Evolutionary conservation across 2,888 invertebrate species (phyloP).

Genomic region (Artemia sp.): DNA sequence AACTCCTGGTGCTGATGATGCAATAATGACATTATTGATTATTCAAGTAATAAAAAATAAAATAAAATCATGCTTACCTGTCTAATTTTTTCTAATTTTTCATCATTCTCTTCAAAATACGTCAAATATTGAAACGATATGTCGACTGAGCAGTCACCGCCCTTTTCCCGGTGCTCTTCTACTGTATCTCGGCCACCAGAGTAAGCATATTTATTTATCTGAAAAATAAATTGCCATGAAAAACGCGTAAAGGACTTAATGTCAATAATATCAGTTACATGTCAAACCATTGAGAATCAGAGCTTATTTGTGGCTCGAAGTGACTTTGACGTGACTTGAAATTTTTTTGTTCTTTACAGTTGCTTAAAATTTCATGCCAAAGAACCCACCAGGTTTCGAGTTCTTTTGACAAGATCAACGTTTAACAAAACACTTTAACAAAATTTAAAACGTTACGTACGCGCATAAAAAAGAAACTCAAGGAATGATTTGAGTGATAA

Average conservation of each 20-base stretch:
- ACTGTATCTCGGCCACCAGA: slow-evolving; percentile 85
- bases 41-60: background rate
- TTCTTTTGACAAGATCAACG: too few relatives aligned
- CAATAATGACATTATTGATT: too few relatives aligned
- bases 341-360: background rate
- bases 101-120: slow-evolving; percentile 90
- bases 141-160: slow-evolving; percentile 92
- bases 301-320: background rate
- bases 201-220: slow-evolving; percentile 87
- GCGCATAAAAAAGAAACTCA: too few relatives aligned
- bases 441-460: too few relatives aligned
- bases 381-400: too few relatives aligned
- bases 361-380: too few relatives aligned
- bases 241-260: slow-evolving; percentile 12
- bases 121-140: slow-evolving; percentile 82
- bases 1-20: too few relatives aligned
- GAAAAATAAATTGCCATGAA: slow-evolving; percentile 25
- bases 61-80: slow-evolving; percentile 34
- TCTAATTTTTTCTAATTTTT: slow-evolving; percentile 53
- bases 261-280: background rate
- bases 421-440: too few relatives aligned
- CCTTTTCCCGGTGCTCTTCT: slow-evolving; percentile 73
- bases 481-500: too few relatives aligned
- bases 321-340: background rate
- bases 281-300: background rate